phyloP scores from a whole-genome alignment of 1,140 invertebrate species.

The Scaptodrosophila lebanonensis region DNA sequence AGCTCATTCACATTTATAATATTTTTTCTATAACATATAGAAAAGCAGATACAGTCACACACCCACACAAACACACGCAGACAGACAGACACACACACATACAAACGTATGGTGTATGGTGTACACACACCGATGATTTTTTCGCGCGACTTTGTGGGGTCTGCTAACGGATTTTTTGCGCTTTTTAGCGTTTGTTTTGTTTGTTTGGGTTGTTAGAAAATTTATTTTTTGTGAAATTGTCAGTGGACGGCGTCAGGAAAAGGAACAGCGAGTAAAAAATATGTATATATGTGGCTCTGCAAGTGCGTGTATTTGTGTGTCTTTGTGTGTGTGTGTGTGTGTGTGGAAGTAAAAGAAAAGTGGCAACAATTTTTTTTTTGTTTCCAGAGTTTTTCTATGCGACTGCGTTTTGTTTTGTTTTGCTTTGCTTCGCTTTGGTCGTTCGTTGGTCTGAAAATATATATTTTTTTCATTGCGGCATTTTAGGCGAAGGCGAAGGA shows the following conservation, averaged over 20 bases:
- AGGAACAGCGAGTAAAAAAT: constrained; percentile 41
- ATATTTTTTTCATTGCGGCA: constrained; percentile 29
- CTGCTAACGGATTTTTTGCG: constrained; percentile 52
- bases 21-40: constrained; percentile 56
- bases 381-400: constrained; percentile 29
- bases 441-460: constrained; percentile 15
- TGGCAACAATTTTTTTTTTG: constrained; percentile 59
- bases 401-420: constrained; percentile 69
- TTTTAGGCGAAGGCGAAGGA: constrained; percentile 70
- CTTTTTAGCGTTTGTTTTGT: constrained; percentile 62
- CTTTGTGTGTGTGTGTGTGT: constrained; percentile 41
- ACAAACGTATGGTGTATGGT: no score
- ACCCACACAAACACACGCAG: constrained; percentile 10
- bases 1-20: constrained; percentile 58
- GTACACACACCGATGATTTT: constrained; percentile 44
- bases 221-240: constrained; percentile 70
- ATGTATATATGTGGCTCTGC: no score
- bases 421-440: constrained; percentile 35
- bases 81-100: constrained; percentile 14
- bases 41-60: constrained; percentile 17
- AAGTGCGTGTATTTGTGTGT: no score
- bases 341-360: constrained; percentile 71
- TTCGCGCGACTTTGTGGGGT: constrained; percentile 61
- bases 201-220: constrained; percentile 75
- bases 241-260: constrained; percentile 14